These are phyloP conservation scores for Nothura maculosa DNA, from an alignment of 2,797 vertebrate species.

Conservation along the genomic window DNA sequence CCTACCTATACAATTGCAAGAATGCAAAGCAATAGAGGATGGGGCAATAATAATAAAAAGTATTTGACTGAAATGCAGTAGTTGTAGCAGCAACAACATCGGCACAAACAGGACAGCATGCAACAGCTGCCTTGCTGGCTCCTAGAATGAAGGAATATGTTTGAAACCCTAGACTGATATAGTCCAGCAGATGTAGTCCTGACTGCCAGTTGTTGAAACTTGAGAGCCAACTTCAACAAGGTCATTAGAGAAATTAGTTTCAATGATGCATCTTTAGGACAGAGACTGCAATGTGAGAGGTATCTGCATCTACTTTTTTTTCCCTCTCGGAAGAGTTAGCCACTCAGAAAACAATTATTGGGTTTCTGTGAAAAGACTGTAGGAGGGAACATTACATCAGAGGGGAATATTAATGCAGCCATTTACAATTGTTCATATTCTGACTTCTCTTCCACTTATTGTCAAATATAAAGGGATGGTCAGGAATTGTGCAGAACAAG, in stretches of 20 bases:
- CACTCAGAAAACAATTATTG: constrained; percentile 48
- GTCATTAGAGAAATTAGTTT: constrained; percentile 10
- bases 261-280: constrained; percentile 2
- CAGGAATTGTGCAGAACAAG: constrained; percentile 4
- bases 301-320: neutral
- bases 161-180: neutral
- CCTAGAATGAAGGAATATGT: neutral
- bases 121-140: neutral
- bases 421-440: neutral
- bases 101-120: neutral
- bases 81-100: neutral
- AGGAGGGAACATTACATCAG: constrained; percentile 37
- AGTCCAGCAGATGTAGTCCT: neutral
- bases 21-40: neutral
- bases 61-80: neutral
- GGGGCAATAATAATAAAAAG: neutral
- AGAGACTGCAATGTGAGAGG: neutral
- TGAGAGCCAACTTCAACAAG: neutral
- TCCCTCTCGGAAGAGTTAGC: neutral
- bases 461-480: constrained; percentile 21
- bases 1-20: neutral
- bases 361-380: constrained; percentile 43
- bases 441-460: constrained; percentile 31
- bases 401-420: neutral
- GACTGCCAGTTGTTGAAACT: neutral